These are phyloP conservation scores for Amphiprion percula DNA, from an alignment of 2,113 vertebrate genomes.

Conservation along the genomic window DNA sequence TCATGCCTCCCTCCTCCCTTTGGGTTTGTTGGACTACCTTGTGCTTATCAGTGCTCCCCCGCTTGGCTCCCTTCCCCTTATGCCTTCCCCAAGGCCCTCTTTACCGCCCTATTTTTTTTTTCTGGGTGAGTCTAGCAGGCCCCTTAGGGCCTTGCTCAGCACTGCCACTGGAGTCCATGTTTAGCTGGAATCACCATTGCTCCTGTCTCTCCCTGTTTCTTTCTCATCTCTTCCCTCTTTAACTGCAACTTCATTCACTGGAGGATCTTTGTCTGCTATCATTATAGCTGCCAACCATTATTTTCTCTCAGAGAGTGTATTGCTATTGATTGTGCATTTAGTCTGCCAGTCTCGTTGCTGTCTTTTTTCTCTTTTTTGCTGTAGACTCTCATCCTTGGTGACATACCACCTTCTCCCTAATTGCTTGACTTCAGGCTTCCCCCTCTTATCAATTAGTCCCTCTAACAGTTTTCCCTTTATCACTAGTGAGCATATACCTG, in stretches of 20 bases:
- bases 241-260: conserved; percentile 51
- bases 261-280: conserved; percentile 60
- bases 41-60: conserved; percentile 67
- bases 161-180: conserved; percentile 61
- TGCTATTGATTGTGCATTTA: conserved; percentile 39
- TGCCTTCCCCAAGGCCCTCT: conserved; percentile 44
- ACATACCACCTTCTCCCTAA: conserved; percentile 29
- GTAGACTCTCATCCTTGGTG: conserved; percentile 17
- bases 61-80: conserved; percentile 44
- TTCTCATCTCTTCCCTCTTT: conserved; percentile 34
- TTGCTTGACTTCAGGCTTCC: conserved; percentile 25
- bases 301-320: conserved; percentile 50
- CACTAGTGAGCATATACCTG: conserved; percentile 60
- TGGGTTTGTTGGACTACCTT: conserved; percentile 58
- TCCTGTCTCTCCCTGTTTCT: conserved; percentile 30
- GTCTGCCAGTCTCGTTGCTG: conserved; percentile 23
- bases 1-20: conserved; percentile 36
- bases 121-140: conserved; percentile 44
- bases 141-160: conserved; percentile 58
- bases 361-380: conserved; percentile 10
- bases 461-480: conserved; percentile 10
- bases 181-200: conserved; percentile 57
- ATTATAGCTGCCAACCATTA: conserved; percentile 51
- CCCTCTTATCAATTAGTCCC: conserved; percentile 26
- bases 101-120: conserved; percentile 55